phyloP scores from a whole-genome alignment of 2,113 vertebrate species.

The Lipotes vexillifer region DNA sequence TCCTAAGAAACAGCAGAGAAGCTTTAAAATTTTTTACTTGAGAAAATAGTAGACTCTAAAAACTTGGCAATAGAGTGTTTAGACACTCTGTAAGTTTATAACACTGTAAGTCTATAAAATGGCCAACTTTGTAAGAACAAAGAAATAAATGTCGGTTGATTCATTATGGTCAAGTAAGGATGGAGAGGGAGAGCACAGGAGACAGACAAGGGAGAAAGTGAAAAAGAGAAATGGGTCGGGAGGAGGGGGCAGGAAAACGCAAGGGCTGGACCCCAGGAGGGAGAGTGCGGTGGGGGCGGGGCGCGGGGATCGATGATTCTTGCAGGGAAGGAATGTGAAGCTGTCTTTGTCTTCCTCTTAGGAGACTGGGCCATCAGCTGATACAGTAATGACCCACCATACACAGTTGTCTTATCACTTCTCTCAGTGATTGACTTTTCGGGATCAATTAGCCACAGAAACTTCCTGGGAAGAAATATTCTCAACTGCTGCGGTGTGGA shows the following conservation, averaged over 20 bases:
- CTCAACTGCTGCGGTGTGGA: not conserved
- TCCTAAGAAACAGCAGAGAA: not conserved
- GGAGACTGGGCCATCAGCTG: not conserved
- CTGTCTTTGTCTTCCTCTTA: too few species aligned
- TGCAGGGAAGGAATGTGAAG: fast-evolving
- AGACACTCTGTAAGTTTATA: not conserved
- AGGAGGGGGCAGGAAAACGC: too few species aligned
- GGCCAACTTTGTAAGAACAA: not conserved
- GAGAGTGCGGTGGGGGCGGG: fast-evolving
- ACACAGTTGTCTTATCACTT: not conserved
- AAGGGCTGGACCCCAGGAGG: fast-evolving
- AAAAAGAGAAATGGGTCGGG: fast-evolving
- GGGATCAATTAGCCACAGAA: not conserved
- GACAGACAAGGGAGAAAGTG: not conserved
- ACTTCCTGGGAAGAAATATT: not conserved
- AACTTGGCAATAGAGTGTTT: not conserved
- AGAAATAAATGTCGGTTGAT: not conserved
- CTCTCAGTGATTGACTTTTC: not conserved
- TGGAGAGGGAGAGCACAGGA: not conserved
- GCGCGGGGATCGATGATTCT: not conserved
- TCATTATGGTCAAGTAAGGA: not conserved
- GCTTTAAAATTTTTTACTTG: not conserved
- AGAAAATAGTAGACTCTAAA: not conserved
- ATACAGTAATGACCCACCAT: not conserved
- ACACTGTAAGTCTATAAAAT: not conserved